Conservation (phyloP, 2,113 vertebrate species). For the Anser brachyrhynchus region DNA sequence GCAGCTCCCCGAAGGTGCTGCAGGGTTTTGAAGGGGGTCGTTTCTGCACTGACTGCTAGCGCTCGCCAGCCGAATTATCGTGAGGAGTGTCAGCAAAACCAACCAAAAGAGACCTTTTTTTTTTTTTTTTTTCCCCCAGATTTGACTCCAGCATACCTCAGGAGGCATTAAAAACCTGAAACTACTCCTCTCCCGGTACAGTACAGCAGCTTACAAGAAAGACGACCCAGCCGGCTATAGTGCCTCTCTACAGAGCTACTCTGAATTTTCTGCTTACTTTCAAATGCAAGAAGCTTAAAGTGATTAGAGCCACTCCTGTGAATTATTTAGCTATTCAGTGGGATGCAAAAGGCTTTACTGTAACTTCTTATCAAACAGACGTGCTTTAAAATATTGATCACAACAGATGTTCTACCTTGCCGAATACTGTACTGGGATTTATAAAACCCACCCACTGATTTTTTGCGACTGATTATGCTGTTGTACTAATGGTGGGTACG, state of each 20-base stretch:
- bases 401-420: conserved; percentile 6
- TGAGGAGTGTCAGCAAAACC: neutral
- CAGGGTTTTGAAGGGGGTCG: neutral
- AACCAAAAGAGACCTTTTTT: neutral
- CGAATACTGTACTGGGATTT: neutral
- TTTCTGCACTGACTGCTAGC: neutral
- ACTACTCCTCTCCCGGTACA: neutral
- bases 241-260: neutral
- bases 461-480: neutral
- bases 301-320: neutral
- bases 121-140: neutral
- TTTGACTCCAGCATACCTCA: neutral
- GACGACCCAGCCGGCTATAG: neutral
- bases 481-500: neutral
- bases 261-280: neutral
- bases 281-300: neutral
- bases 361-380: conserved; percentile 43
- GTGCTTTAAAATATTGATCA: conserved; percentile 39
- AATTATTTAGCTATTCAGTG: conserved; percentile 1
- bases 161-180: neutral
- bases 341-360: conserved; percentile 8
- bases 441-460: neutral
- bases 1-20: no score
- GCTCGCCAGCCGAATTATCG: fast-evolving
- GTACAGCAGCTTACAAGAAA: neutral